Percentiles rank a stretch among this genome's conserved stretches.
These are phyloP conservation scores for Varanus salvator DNA, from an alignment of 2,113 vertebrate species.

Conservation along the genomic window DNA sequence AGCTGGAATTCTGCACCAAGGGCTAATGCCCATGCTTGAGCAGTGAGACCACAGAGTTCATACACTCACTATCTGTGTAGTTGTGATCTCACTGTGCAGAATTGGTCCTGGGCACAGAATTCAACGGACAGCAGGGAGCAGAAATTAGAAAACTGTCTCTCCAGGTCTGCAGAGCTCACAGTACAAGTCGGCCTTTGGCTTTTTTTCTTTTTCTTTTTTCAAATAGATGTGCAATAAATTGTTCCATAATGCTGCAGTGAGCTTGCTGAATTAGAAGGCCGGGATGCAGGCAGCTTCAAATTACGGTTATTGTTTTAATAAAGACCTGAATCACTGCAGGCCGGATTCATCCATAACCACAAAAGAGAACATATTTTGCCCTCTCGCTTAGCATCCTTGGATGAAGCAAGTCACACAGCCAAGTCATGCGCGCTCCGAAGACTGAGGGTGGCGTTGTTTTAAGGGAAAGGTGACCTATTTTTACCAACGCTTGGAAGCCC, in stretches of 20 bases:
- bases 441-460: not conserved
- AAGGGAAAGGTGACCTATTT: not conserved
- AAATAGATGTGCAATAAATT: not conserved
- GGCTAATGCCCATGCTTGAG: not conserved
- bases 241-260: not conserved
- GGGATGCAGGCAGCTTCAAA: not conserved
- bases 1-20: not conserved
- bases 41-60: not conserved
- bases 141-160: not conserved
- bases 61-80: not conserved
- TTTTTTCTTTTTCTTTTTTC: not conserved
- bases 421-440: not conserved
- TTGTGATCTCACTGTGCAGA: too few relatives aligned
- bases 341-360: not conserved
- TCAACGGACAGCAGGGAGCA: not conserved
- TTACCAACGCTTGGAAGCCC: not conserved
- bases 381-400: not conserved
- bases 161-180: not conserved
- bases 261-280: not conserved
- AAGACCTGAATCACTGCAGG: not conserved
- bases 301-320: not conserved
- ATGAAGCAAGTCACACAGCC: not conserved
- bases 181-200: not conserved
- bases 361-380: not conserved
- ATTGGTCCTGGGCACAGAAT: too few relatives aligned